A percentile compares a stretch with the other conserved stretches of the same genome.
These are phyloP conservation scores for Pogonocherus hispidulus DNA, from an alignment of 2,888 invertebrate genomes.

Conservation along the genomic window DNA sequence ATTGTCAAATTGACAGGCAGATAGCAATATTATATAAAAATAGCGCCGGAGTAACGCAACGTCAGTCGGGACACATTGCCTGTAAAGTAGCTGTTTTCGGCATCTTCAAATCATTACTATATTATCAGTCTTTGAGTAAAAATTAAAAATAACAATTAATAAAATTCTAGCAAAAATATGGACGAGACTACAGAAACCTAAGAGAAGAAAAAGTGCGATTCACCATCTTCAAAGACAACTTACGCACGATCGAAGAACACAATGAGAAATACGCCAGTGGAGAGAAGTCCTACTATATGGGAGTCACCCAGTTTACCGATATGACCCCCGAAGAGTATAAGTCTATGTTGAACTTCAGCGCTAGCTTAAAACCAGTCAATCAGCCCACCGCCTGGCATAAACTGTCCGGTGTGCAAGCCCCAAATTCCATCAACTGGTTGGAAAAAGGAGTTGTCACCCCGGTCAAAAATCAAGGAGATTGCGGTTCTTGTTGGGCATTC, in stretches of 20 bases:
- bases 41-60: too few relatives aligned
- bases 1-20: too few relatives aligned
- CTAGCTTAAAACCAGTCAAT: background rate
- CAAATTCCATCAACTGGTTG: constrained; percentile 71
- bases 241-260: constrained; percentile 9
- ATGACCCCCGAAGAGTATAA: background rate
- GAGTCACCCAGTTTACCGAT: constrained; percentile 3
- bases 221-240: background rate
- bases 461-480: constrained; percentile 72
- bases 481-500: constrained; percentile 78
- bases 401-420: constrained; percentile 57
- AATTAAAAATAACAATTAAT: too few relatives aligned
- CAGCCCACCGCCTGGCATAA: background rate
- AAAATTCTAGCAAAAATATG: constrained; percentile 2
- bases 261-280: background rate
- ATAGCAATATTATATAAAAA: too few relatives aligned
- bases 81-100: too few relatives aligned
- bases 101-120: too few relatives aligned
- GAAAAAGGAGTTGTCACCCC: constrained; percentile 70
- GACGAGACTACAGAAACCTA: constrained; percentile 1
- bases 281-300: background rate
- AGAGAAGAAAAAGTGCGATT: background rate
- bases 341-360: background rate
- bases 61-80: too few relatives aligned
- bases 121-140: too few relatives aligned